Base-by-base conservation (phyloP, 92 coral and sea anemone species). In the Zoanthus gigantus region DNA sequence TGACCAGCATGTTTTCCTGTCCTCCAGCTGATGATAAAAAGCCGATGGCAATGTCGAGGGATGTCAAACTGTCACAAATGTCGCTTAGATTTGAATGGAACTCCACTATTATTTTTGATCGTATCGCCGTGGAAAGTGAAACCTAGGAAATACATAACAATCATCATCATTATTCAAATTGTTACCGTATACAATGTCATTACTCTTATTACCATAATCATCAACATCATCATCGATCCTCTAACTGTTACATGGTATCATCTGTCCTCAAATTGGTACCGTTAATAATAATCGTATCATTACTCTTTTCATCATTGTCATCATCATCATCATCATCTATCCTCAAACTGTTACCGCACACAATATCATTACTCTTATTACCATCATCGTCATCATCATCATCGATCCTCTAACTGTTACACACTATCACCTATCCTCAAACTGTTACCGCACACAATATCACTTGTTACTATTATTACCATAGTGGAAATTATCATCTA, bases 1-100 rank as follows among this genome's bases (percentile, higher is more conserved):
- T 83, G 31, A 95, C 75, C 50, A 90, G 87, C 96, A 88, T 92
- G 16, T 89, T 90, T 5, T 92, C 86, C 8, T 53, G 74, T 54
- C 98, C 98, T 3, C 98, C 95, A 61, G 96, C 90, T 37, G 98
- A 92, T 0, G 94, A 91, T 61, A 95, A 80, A 71, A 95, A 95
- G 47, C 98, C 95, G 74, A 95, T 90, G 68, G 98, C 98, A 60
- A 95, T 90, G 37, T 95, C 96, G 16, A 95, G 88, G 44, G 98
- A 93, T 1, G 84, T 86, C 32, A 93, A 72, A 87, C 89, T 94
- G 81, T 93, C 98, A 92, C 98, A 95, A 56, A 95, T 80, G 73
- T 91, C 96, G 16, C 91, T 88, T 13, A 95, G 91, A 50, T 67
- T 79, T 15, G 89, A 90, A 15, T 92, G 93, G 69, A 90, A 88